These are phyloP conservation scores for human (Homo sapiens) DNA, from an alignment of 2,113 vertebrate genomes.

Conservation along the genomic window DNA sequence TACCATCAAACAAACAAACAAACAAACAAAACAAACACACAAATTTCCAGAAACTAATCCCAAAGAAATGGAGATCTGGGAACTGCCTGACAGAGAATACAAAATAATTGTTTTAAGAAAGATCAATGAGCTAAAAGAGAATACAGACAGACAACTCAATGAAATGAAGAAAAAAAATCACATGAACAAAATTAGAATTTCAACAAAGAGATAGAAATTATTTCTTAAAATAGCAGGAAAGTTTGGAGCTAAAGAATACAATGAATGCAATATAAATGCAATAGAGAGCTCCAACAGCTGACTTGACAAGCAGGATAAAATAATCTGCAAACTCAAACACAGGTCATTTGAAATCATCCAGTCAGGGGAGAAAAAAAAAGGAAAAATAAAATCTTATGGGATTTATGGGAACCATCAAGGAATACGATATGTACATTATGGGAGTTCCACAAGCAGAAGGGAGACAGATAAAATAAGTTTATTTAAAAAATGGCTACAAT, in stretches of 20 bases:
- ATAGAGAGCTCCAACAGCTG: neutral
- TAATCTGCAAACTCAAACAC: neutral
- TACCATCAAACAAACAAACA: neutral
- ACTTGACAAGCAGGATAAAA: neutral
- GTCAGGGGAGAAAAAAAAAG: neutral
- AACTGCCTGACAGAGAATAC: neutral
- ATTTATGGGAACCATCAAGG: neutral
- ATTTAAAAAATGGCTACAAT: neutral
- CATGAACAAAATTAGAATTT: neutral
- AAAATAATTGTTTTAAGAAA: neutral
- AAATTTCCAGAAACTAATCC: neutral
- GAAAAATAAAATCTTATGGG: neutral
- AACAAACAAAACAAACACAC: too few species aligned
- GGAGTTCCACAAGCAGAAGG: neutral
- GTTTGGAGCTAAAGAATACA: neutral
- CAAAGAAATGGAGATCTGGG: neutral
- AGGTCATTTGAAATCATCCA: neutral
- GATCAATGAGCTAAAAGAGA: neutral
- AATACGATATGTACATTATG: neutral
- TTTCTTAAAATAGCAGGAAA: neutral
- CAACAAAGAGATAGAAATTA: neutral
- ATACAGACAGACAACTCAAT: neutral
- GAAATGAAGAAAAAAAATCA: neutral
- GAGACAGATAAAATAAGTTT: neutral
- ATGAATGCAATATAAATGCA: neutral